phyloP scores from a whole-genome alignment of 1,140 invertebrate species.

The Plutomurus gul region DNA sequence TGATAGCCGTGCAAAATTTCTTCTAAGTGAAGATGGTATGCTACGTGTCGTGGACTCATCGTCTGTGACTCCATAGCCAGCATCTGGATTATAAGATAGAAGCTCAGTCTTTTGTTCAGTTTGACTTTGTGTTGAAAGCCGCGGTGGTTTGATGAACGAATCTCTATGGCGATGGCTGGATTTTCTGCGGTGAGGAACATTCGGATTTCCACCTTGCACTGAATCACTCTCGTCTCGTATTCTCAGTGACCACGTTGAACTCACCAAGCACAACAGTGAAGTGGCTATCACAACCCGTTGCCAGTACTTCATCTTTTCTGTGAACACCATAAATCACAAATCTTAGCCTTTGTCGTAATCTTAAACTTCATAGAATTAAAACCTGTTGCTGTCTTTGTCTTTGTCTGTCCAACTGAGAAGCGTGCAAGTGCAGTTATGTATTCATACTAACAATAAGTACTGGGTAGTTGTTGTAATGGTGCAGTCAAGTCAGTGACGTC shows the following conservation, averaged over 20 bases:
- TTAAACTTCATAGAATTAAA: no score
- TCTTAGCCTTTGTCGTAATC: background rate
- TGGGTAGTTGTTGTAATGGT: no score
- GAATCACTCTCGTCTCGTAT: constrained; percentile 32
- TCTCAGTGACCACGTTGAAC: constrained; percentile 32
- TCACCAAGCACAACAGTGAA: constrained; percentile 39
- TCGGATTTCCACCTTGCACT: background rate
- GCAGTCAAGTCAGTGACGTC: no score
- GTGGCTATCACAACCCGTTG: background rate
- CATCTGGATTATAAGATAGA: constrained; percentile 3
- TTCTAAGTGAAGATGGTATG: constrained; percentile 34
- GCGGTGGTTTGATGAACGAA: background rate
- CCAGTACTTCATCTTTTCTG: constrained; percentile 20
- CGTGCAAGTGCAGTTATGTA: no score
- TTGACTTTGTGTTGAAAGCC: constrained; percentile 6
- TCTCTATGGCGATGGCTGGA: background rate
- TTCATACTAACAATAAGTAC: no score
- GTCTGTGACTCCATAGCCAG: background rate
- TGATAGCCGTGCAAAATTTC: constrained; percentile 32
- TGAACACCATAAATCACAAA: background rate
- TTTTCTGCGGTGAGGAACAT: background rate
- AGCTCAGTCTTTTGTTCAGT: constrained; percentile 36
- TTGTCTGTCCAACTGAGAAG: no score
- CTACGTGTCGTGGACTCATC: background rate
- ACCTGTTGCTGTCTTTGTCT: no score